phyloP scores from a whole-genome alignment of 2,797 vertebrate species.

The Pteropus rufus region DNA sequence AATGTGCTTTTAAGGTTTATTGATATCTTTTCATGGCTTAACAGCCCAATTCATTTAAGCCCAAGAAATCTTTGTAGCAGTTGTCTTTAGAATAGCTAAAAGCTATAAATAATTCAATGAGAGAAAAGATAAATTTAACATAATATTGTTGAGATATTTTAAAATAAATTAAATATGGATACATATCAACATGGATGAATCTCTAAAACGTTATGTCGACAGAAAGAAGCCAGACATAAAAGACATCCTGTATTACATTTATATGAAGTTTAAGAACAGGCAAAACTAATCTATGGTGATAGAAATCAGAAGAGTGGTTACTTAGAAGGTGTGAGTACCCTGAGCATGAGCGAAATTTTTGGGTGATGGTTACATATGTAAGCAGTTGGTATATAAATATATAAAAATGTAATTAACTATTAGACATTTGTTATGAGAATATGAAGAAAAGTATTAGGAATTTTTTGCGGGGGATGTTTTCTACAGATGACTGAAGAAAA shows the following conservation, averaged over 20 bases:
- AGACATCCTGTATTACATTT: background rate
- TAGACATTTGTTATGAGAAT: background rate
- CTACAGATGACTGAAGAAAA: background rate
- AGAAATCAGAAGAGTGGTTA: background rate
- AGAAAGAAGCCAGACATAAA: background rate
- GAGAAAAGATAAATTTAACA: background rate
- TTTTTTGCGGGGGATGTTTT: background rate
- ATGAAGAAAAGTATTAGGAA: slow-evolving; percentile 24
- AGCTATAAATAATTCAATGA: background rate
- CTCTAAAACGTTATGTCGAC: background rate
- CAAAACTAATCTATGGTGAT: background rate
- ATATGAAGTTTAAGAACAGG: background rate
- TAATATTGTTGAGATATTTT: background rate
- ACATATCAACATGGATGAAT: background rate
- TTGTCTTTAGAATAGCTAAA: background rate
- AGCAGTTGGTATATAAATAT: background rate
- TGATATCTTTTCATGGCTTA: background rate
- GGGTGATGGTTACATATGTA: background rate
- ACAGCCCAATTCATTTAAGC: background rate
- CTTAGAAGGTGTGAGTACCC: background rate
- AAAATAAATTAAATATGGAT: background rate
- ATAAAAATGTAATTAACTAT: background rate
- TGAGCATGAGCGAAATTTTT: background rate
- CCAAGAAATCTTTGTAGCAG: background rate
- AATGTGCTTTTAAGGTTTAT: background rate